These are phyloP conservation scores for Ciconia stormi DNA, from an alignment of 2,113 vertebrate species.

Conservation along the genomic window DNA sequence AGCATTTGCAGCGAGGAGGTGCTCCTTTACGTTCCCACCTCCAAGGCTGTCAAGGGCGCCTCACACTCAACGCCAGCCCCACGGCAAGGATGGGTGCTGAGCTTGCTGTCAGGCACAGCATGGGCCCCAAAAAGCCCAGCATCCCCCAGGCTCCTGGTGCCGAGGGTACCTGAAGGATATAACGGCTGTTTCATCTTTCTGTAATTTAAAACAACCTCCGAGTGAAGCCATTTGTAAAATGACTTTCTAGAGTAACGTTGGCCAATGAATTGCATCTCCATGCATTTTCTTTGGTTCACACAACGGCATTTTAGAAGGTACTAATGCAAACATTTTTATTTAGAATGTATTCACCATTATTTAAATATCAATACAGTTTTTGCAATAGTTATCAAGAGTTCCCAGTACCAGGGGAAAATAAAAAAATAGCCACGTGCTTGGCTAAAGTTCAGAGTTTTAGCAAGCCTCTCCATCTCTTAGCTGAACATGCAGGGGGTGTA, in stretches of 20 bases:
- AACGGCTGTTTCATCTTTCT: background rate
- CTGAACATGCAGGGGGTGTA: conserved; percentile 37
- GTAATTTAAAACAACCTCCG: background rate
- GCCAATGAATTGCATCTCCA: background rate
- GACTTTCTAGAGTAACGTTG: background rate
- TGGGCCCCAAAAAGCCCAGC: background rate
- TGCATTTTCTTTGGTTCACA: background rate
- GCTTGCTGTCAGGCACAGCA: background rate
- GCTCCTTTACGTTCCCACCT: background rate
- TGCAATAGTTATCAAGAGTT: conserved; percentile 22
- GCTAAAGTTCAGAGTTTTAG: conserved; percentile 9
- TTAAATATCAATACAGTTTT: conserved; percentile 40
- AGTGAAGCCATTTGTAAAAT: background rate
- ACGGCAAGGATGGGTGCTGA: background rate
- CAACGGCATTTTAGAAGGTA: background rate
- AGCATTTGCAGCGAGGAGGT: background rate
- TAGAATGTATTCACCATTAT: conserved; percentile 39
- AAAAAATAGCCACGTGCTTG: conserved; percentile 46
- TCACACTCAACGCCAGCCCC: background rate
- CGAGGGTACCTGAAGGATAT: background rate
- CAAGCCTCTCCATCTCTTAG: conserved; percentile 47
- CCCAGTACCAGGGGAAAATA: background rate
- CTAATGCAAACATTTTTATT: conserved; percentile 48
- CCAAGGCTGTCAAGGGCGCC: background rate
- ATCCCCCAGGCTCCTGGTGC: background rate